Evolutionary conservation across 2,113 vertebrate species (phyloP).

Genomic region (Neodon shergylaensis): DNA sequence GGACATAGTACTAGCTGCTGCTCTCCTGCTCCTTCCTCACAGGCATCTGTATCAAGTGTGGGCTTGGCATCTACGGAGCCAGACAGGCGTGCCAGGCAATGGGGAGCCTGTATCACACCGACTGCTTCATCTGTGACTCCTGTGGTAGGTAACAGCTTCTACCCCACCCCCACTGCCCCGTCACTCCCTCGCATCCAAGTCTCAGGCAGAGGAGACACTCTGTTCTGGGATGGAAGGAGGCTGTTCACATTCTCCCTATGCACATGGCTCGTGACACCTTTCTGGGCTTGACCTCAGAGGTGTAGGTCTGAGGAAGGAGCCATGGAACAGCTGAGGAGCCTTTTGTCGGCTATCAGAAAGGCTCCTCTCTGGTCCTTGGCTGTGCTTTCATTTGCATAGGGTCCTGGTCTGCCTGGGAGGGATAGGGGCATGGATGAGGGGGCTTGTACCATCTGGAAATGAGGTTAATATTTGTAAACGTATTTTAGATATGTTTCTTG

Average conservation of each 20-base stretch:
- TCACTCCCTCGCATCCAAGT: neutral
- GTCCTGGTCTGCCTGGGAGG: neutral
- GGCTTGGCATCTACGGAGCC: slow-evolving; percentile 97
- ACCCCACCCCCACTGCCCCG: neutral
- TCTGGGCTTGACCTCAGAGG: neutral
- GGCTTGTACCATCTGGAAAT: neutral
- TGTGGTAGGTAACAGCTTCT: slow-evolving; percentile 91
- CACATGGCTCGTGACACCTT: neutral
- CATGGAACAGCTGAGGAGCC: neutral
- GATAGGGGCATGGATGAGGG: neutral
- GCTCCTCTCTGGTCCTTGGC: neutral
- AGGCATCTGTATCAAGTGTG: slow-evolving; percentile 99
- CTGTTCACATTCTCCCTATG: neutral
- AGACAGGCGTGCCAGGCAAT: slow-evolving; percentile 99
- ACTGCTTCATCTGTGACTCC: slow-evolving; percentile 98
- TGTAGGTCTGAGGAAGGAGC: neutral
- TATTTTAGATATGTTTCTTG: neutral
- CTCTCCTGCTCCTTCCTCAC: slow-evolving; percentile 64
- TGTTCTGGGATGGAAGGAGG: neutral
- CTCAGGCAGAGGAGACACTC: neutral
- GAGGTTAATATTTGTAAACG: neutral
- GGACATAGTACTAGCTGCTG: neutral
- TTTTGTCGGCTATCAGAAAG: neutral
- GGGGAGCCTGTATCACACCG: slow-evolving; percentile 98
- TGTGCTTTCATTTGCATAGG: too few species aligned